phyloP scores from a whole-genome alignment of 64 coral and sea anemone species.

The Montipora sp. region DNA sequence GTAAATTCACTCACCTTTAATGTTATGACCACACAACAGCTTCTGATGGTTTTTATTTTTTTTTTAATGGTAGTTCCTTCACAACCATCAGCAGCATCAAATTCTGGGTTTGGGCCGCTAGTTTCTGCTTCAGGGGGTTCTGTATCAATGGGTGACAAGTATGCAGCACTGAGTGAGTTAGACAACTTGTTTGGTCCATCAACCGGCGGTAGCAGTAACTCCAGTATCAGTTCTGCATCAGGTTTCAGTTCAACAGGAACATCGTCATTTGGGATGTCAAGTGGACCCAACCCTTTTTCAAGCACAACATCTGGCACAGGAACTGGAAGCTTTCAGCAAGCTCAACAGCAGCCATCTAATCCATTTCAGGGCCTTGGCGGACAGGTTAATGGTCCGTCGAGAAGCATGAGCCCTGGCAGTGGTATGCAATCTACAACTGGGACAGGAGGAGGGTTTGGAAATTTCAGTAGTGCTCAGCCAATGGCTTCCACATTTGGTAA shows the following conservation, averaged over 20 bases:
- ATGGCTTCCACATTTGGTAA: constrained; percentile 40
- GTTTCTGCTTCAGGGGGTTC: constrained; percentile 78
- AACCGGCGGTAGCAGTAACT: constrained; percentile 4
- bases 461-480: neutral
- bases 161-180: constrained; percentile 91
- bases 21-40: neutral
- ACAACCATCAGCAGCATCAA: constrained; percentile 29
- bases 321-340: constrained; percentile 59
- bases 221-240: constrained; percentile 49
- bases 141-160: constrained; percentile 63
- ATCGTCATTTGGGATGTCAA: constrained; percentile 85
- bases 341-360: constrained; percentile 68
- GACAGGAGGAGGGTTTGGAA: constrained; percentile 37
- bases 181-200: constrained; percentile 84
- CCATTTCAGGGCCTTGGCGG: constrained; percentile 90
- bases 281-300: constrained; percentile 96
- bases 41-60: neutral
- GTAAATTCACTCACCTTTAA: no score
- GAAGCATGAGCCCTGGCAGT: constrained; percentile 72
- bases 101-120: constrained; percentile 85
- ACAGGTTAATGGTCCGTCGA: constrained; percentile 79
- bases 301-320: constrained; percentile 50
- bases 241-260: constrained; percentile 72
- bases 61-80: constrained; percentile 40
- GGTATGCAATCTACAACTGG: constrained; percentile 39